Evolutionary conservation across 2,113 vertebrate genomes (phyloP).

Genomic region (Pelecanoides urinatrix): DNA sequence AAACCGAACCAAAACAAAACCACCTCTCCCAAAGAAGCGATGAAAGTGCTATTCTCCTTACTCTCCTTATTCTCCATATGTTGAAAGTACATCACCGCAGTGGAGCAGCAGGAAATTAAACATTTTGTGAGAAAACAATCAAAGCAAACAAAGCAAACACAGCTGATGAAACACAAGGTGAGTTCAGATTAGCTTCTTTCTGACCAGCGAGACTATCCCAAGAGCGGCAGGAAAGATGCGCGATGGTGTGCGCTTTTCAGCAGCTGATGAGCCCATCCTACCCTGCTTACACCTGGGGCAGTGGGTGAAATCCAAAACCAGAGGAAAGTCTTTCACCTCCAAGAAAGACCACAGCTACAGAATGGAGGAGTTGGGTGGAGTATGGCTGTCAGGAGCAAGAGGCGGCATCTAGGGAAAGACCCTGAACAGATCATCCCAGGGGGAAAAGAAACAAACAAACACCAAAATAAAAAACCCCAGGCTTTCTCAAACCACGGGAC

Average conservation of each 20-base stretch:
- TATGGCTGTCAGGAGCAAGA: rapidly evolving
- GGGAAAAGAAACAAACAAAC: no score
- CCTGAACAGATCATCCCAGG: not conserved
- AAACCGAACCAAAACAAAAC: no score
- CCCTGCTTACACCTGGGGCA: not conserved
- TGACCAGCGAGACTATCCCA: not conserved
- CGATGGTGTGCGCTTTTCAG: rapidly evolving
- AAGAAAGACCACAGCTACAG: not conserved
- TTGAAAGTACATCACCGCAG: rapidly evolving
- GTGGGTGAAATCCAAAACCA: not conserved
- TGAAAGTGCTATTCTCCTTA: not conserved
- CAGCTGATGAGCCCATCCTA: not conserved
- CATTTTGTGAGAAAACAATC: not conserved
- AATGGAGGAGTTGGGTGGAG: not conserved
- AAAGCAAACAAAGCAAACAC: not conserved
- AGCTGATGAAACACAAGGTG: not conserved
- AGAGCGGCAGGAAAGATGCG: not conserved
- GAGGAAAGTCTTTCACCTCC: not conserved
- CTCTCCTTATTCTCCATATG: not conserved
- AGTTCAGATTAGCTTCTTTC: not conserved
- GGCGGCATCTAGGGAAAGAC: not conserved
- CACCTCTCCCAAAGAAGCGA: not conserved
- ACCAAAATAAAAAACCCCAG: no score
- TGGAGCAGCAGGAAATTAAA: not conserved
- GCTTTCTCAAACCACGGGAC: not conserved